Evolutionary conservation across 2,797 vertebrate species (phyloP).

Genomic region (Pogoniulus pusillus): DNA sequence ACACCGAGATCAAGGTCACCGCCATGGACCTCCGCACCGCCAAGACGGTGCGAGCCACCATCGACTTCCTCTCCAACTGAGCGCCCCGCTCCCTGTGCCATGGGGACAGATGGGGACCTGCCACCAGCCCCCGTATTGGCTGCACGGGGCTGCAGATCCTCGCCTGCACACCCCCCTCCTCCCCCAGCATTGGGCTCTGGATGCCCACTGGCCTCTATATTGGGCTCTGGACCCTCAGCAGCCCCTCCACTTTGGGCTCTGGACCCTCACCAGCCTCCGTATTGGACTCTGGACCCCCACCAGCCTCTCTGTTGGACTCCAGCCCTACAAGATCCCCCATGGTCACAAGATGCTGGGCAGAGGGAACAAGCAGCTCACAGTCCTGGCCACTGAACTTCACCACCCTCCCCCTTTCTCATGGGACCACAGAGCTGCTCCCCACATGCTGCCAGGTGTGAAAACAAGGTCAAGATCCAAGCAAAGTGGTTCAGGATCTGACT

Average conservation of each 20-base stretch:
- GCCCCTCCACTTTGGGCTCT: no score
- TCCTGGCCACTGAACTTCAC: no score
- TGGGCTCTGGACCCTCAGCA: background rate
- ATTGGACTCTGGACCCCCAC: background rate
- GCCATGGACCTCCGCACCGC: conserved; percentile 89
- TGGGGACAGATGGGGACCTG: rapidly evolving
- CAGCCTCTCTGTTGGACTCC: background rate
- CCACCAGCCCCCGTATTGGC: rapidly evolving
- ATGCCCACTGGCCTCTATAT: no score
- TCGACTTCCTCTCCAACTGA: conserved; percentile 96
- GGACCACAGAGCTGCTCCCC: background rate
- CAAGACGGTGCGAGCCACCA: conserved; percentile 85
- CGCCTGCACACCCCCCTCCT: no score
- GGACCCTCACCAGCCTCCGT: background rate
- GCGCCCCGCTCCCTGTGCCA: no score
- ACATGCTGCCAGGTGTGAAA: background rate
- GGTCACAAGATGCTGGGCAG: background rate
- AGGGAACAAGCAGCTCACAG: background rate
- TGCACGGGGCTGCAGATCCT: no score
- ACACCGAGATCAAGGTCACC: conserved; percentile 95
- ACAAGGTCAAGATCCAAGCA: background rate
- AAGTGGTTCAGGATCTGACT: background rate
- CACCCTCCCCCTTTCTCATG: background rate
- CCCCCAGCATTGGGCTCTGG: no score
- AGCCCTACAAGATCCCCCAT: background rate